These are phyloP conservation scores for Anoplopoma fimbria DNA, from an alignment of 2,113 vertebrate genomes.

Conservation along the genomic window DNA sequence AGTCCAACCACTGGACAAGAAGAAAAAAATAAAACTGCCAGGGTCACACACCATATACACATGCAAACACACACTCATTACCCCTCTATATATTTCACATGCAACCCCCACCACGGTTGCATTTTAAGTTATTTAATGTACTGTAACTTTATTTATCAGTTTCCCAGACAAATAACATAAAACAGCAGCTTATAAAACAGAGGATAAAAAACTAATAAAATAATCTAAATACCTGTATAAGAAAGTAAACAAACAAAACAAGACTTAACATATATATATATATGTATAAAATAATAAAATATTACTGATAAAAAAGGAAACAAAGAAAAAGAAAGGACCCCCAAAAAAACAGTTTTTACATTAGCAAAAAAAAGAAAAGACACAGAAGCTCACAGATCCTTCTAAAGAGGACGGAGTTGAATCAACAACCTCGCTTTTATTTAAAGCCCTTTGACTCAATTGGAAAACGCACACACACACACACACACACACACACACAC, in stretches of 20 bases:
- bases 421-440: conserved; percentile 52
- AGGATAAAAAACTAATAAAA: no score
- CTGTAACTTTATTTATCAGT: no score
- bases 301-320: no score
- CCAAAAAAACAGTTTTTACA: no score
- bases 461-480: conserved; percentile 46
- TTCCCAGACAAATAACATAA: no score
- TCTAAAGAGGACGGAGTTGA: conserved; percentile 43
- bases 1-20: conserved; percentile 54
- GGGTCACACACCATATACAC: conserved; percentile 54
- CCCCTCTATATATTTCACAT: conserved; percentile 13
- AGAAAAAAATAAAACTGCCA: conserved; percentile 49
- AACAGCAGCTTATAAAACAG: no score
- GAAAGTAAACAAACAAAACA: not conserved
- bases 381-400: conserved; percentile 20
- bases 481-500: conserved; percentile 33
- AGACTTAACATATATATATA: no score
- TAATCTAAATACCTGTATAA: no score
- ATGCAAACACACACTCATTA: conserved; percentile 34
- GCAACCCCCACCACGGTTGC: no score
- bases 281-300: no score
- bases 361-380: not conserved
- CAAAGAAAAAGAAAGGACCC: no score
- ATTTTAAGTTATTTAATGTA: not conserved
- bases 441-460: conserved; percentile 58